Percentiles rank a stretch among this genome's conserved stretches.
Evolutionary conservation across 2,113 vertebrate species (phyloP).

Genomic region (Hippocampus barbouri): DNA sequence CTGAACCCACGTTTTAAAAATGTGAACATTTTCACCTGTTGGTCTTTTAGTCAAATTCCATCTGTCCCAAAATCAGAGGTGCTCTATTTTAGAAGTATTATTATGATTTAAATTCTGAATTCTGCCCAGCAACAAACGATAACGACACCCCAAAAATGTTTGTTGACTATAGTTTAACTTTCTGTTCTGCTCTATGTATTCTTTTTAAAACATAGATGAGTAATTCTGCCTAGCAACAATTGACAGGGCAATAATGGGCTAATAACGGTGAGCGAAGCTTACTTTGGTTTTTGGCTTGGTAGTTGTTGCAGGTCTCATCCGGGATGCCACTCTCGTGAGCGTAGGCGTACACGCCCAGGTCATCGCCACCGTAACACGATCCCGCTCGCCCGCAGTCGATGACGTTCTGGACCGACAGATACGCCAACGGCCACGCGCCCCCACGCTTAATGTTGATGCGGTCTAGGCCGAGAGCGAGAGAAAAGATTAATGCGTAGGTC

Average conservation of each 20-base stretch:
- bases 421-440: slow-evolving; percentile 85
- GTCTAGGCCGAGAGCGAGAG: slow-evolving; percentile 65
- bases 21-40: no score
- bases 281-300: slow-evolving; percentile 94
- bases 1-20: no score
- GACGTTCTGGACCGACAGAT: slow-evolving; percentile 93
- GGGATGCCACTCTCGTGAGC: slow-evolving; percentile 84
- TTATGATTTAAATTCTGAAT: background rate
- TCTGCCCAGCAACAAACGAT: background rate
- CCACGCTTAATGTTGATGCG: slow-evolving; percentile 95
- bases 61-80: background rate
- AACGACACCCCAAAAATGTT: background rate
- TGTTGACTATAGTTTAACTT: no score
- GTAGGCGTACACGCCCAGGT: slow-evolving; percentile 82
- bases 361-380: slow-evolving; percentile 87
- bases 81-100: background rate
- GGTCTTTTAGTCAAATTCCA: background rate
- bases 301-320: slow-evolving; percentile 97
- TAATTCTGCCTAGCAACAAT: background rate
- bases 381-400: slow-evolving; percentile 84
- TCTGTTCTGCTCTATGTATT: no score
- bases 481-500: background rate
- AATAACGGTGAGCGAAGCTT: background rate
- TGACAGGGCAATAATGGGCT: background rate
- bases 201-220: background rate